Percentiles rank a stretch among this genome's conserved stretches.
phyloP scores from a whole-genome alignment of 2,888 invertebrate species.

The Ametastegia equiseti region DNA sequence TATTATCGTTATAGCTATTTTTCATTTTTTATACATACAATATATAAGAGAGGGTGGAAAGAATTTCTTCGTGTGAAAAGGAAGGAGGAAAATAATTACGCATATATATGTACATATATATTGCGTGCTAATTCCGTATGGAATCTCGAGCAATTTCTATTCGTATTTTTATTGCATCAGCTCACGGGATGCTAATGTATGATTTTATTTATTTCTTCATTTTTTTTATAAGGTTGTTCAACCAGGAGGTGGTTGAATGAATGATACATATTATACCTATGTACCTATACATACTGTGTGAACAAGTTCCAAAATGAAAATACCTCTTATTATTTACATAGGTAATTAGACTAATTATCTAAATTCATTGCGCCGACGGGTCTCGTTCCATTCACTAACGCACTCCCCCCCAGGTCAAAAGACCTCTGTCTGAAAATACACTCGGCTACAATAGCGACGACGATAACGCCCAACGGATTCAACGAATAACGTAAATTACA shows the following conservation, averaged over 20 bases:
- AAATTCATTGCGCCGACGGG: constrained; percentile 20
- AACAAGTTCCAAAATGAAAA: not conserved
- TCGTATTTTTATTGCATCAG: not conserved
- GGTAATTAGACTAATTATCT: constrained; percentile 30
- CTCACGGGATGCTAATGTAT: not conserved
- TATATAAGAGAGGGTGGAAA: no score
- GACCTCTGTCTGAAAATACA: not conserved
- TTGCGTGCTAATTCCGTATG: not conserved
- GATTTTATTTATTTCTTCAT: not conserved
- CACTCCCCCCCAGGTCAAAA: not conserved
- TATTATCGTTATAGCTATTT: not conserved
- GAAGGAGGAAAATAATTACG: no score
- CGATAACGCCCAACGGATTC: constrained; percentile 29
- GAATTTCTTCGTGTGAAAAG: no score
- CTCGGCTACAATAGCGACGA: not conserved
- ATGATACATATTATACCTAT: no score
- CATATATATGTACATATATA: no score
- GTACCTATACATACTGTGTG: not conserved
- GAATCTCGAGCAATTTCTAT: not conserved
- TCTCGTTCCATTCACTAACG: not conserved
- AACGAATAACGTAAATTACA: constrained; percentile 22
- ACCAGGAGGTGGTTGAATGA: not conserved
- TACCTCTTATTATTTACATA: not conserved
- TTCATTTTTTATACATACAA: no score
- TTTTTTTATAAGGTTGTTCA: not conserved